These are phyloP conservation scores for Betta splendens DNA, from an alignment of 2,797 vertebrate genomes.

Conservation along the genomic window DNA sequence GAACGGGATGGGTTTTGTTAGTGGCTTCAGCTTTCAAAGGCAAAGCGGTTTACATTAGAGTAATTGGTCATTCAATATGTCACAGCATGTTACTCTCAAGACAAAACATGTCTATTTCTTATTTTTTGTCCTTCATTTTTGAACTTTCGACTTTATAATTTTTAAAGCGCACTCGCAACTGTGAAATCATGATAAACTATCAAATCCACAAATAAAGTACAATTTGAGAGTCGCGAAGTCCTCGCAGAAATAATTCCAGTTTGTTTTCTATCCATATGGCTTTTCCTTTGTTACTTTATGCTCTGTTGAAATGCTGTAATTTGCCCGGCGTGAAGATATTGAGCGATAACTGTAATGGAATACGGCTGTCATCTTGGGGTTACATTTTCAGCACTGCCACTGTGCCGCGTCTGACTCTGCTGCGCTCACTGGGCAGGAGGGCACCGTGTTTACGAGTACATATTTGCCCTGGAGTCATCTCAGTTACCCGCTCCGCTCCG, in stretches of 20 bases:
- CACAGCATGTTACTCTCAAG: conserved; percentile 68
- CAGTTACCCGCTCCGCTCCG: conserved; percentile 68
- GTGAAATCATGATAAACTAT: conserved; percentile 43
- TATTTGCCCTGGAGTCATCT: conserved; percentile 81
- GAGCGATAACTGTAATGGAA: conserved; percentile 80
- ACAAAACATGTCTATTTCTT: conserved; percentile 71
- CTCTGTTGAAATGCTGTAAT: conserved; percentile 73
- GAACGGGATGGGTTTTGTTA: conserved; percentile 77
- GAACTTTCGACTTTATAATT: conserved; percentile 35
- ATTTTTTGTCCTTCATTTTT: conserved; percentile 40
- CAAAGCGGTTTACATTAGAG: conserved; percentile 72
- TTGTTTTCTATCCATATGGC: conserved; percentile 61
- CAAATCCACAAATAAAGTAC: conserved; percentile 43
- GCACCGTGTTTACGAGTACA: conserved; percentile 66
- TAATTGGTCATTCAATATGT: conserved; percentile 76
- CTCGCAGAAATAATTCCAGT: conserved; percentile 35
- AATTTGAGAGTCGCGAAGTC: conserved; percentile 39
- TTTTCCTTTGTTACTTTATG: conserved; percentile 68
- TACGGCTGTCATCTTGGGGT: conserved; percentile 73
- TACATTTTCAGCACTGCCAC: conserved; percentile 78
- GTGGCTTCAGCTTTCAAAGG: conserved; percentile 71
- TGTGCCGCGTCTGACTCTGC: conserved; percentile 73
- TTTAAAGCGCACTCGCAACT: conserved; percentile 24
- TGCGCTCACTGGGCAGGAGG: conserved; percentile 68
- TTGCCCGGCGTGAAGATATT: conserved; percentile 77